A percentile compares a stretch with the other conserved stretches of the same genome.
Evolutionary conservation across 2,888 invertebrate genomes (phyloP).

Genomic region (Lasiommata megera): DNA sequence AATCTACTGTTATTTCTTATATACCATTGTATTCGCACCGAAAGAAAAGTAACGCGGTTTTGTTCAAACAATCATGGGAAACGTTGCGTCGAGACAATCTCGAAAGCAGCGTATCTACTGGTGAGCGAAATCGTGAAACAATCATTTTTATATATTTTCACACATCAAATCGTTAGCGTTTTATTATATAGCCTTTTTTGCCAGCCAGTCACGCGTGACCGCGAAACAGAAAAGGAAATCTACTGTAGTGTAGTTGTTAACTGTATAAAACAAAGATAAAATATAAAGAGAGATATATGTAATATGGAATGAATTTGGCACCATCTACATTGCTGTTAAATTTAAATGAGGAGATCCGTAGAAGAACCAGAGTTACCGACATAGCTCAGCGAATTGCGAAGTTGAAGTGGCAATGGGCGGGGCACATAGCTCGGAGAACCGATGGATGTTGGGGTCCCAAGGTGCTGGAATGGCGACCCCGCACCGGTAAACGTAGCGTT

Average conservation of each 20-base stretch:
- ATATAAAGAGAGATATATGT: too few relatives aligned
- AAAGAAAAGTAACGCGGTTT: conserved; percentile 18
- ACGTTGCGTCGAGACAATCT: conserved; percentile 27
- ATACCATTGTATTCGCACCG: conserved; percentile 20
- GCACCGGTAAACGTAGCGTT: too few relatives aligned
- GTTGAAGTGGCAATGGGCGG: too few relatives aligned
- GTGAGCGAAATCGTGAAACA: conserved; percentile 34
- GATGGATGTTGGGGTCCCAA: too few relatives aligned
- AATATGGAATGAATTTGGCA: too few relatives aligned
- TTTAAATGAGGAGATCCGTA: too few relatives aligned
- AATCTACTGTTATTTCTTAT: conserved; percentile 20
- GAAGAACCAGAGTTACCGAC: too few relatives aligned
- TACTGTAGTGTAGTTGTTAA: not conserved
- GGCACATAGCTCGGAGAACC: too few relatives aligned
- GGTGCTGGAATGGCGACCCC: too few relatives aligned
- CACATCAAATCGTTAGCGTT: conserved; percentile 16
- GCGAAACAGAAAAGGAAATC: not conserved
- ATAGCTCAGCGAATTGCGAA: too few relatives aligned
- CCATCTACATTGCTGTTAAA: too few relatives aligned
- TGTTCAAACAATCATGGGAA: conserved; percentile 32
- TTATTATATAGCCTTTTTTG: conserved; percentile 14
- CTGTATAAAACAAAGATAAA: not conserved
- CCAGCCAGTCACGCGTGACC: not conserved
- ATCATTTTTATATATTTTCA: conserved; percentile 23
- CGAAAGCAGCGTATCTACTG: conserved; percentile 29